A percentile compares a stretch with the other conserved stretches of the same genome.
phyloP scores from a whole-genome alignment of 1,140 invertebrate genomes.

The Coelopa frigida region DNA sequence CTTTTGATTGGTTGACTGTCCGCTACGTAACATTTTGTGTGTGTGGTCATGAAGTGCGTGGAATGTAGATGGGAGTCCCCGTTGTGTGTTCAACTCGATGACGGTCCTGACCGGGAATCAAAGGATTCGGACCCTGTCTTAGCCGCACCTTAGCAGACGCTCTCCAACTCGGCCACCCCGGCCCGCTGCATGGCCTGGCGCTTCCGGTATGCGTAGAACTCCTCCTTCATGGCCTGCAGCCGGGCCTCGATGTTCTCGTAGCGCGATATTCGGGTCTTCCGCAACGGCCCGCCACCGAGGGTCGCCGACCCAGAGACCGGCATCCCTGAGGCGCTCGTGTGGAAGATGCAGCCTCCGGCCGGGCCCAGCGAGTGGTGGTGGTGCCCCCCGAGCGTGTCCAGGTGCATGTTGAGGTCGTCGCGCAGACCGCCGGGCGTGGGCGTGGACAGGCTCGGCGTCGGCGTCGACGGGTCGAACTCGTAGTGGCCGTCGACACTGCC shows the following conservation, averaged over 20 bases:
- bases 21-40: slow-evolving; percentile 35
- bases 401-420: slow-evolving; percentile 40
- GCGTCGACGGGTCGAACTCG: slow-evolving; percentile 81
- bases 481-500: slow-evolving; percentile 91
- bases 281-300: slow-evolving; percentile 16
- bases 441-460: slow-evolving; percentile 57
- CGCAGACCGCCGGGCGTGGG: slow-evolving; percentile 52
- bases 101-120: not conserved
- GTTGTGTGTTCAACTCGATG: not conserved
- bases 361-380: slow-evolving; percentile 7
- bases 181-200: slow-evolving; percentile 61
- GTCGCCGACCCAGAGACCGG: slow-evolving; percentile 30
- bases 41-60: slow-evolving; percentile 18
- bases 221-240: slow-evolving; percentile 90
- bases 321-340: slow-evolving; percentile 30
- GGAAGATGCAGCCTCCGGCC: slow-evolving; percentile 43
- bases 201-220: slow-evolving; percentile 87
- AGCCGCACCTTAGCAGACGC: slow-evolving; percentile 57
- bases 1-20: too few species aligned
- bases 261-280: slow-evolving; percentile 43
- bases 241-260: slow-evolving; percentile 81
- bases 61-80: slow-evolving; percentile 8
- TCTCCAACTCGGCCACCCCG: slow-evolving; percentile 65
- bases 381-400: slow-evolving; percentile 28
- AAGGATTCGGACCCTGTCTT: too few species aligned